A percentile compares a stretch with the other conserved stretches of the same genome.
These are phyloP conservation scores for Pecten maximus DNA, from an alignment of 2,888 invertebrate genomes.

Conservation along the genomic window DNA sequence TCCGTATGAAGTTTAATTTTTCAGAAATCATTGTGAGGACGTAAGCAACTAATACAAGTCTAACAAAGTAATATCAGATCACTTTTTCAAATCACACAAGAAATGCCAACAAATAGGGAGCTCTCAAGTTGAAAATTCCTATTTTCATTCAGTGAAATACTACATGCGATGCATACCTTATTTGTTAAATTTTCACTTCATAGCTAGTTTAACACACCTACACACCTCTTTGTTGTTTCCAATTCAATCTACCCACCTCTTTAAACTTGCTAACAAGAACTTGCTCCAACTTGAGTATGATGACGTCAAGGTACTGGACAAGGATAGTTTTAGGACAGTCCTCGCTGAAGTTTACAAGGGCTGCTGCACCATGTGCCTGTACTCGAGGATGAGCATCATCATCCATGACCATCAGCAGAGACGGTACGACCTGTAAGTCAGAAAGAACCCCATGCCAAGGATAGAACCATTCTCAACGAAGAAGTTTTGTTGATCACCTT, in stretches of 20 bases:
- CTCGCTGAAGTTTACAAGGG: slow-evolving; percentile 99
- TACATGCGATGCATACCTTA: too few relatives aligned
- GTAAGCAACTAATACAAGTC: too few relatives aligned
- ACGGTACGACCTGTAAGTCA: slow-evolving; percentile 88
- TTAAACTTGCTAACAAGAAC: slow-evolving; percentile 95
- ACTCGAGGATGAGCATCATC: slow-evolving; percentile 96
- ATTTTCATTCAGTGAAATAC: too few relatives aligned
- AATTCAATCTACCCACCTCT: slow-evolving; percentile 85
- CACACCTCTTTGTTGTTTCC: too few relatives aligned
- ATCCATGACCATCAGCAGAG: slow-evolving; percentile 92
- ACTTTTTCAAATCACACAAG: too few relatives aligned
- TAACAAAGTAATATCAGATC: too few relatives aligned
- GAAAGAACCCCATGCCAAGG: not conserved
- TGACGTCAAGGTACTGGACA: slow-evolving; percentile 93
- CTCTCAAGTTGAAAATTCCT: too few relatives aligned
- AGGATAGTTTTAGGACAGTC: slow-evolving; percentile 98
- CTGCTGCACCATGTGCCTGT: slow-evolving; percentile 94
- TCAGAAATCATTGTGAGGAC: too few relatives aligned
- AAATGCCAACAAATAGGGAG: too few relatives aligned
- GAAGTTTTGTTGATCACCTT: not conserved
- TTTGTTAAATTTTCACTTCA: too few relatives aligned
- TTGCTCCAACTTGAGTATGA: slow-evolving; percentile 91
- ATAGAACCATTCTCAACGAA: not conserved
- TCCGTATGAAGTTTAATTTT: too few relatives aligned
- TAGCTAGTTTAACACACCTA: too few relatives aligned